Percentiles rank a stretch among this genome's conserved stretches.
Evolutionary conservation across 2,888 invertebrate species (phyloP).

Genomic region (Apodemia duryi): DNA sequence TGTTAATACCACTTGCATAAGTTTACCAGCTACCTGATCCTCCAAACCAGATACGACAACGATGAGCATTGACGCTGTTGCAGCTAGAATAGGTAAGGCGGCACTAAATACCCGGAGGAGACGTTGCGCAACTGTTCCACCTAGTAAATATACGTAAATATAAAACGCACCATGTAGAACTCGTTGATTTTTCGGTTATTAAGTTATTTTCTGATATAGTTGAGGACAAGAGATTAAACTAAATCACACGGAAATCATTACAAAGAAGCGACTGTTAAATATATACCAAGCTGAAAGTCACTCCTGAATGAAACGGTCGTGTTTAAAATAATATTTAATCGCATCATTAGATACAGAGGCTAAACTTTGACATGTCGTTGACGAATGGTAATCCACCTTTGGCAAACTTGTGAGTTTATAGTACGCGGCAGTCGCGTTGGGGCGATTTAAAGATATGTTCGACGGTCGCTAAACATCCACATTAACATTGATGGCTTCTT

Average conservation of each 20-base stretch:
- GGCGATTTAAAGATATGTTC: not conserved
- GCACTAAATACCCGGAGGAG: no score
- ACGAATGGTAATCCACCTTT: slow-evolving; percentile 11
- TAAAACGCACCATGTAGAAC: no score
- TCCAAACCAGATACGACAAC: no score
- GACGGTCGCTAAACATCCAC: not conserved
- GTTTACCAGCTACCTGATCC: no score
- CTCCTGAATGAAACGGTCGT: not conserved
- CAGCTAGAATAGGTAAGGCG: no score
- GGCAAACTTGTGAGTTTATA: slow-evolving; percentile 3
- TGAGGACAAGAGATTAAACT: slow-evolving; percentile 5
- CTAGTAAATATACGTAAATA: no score
- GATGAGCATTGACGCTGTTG: no score
- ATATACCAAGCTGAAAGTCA: not conserved
- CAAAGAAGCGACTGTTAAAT: not conserved
- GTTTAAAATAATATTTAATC: slow-evolving; percentile 13
- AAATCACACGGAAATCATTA: not conserved
- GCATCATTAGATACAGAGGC: not conserved
- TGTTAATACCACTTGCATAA: no score
- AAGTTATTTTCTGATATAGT: not conserved
- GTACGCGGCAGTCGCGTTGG: not conserved
- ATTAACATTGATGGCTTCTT: not conserved
- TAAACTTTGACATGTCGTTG: not conserved
- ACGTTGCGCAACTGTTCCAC: no score
- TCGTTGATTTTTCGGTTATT: no score